A percentile compares a stretch with the other conserved stretches of the same genome.
These are phyloP conservation scores for Neolamprologus modestus DNA, from an alignment of 2,113 vertebrate species.

Conservation along the genomic window DNA sequence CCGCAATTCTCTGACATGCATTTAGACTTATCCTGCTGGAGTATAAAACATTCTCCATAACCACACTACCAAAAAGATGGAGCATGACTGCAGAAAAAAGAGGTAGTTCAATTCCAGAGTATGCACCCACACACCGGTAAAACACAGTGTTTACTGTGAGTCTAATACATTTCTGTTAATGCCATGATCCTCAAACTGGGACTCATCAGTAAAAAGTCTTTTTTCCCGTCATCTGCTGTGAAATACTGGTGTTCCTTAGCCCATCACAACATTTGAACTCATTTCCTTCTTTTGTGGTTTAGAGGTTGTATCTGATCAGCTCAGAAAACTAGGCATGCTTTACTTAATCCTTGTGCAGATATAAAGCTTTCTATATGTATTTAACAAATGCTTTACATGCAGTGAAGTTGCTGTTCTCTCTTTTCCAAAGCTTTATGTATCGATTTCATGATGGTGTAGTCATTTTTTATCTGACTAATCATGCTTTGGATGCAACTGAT, in stretches of 20 bases:
- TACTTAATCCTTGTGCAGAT: not conserved
- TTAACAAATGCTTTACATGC: not conserved
- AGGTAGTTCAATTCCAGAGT: not conserved
- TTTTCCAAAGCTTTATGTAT: not conserved
- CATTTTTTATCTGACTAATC: not conserved
- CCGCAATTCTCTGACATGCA: not conserved
- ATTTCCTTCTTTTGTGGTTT: not conserved
- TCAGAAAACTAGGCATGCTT: not conserved
- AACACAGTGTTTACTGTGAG: not conserved
- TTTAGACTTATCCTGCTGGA: not conserved
- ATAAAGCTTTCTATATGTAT: not conserved
- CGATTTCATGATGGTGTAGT: not conserved
- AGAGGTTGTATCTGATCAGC: not conserved
- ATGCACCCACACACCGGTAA: not conserved
- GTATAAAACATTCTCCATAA: not conserved
- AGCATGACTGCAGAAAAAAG: not conserved
- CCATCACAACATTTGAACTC: not conserved
- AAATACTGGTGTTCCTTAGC: not conserved
- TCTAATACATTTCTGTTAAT: not conserved
- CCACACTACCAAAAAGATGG: not conserved
- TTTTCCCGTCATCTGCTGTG: fast-evolving
- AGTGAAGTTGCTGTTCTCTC: not conserved
- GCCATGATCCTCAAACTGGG: not conserved
- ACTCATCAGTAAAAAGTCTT: not conserved
- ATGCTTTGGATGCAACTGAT: not conserved